phyloP scores from a whole-genome alignment of 2,888 invertebrate species.

The Andricus curvator region DNA sequence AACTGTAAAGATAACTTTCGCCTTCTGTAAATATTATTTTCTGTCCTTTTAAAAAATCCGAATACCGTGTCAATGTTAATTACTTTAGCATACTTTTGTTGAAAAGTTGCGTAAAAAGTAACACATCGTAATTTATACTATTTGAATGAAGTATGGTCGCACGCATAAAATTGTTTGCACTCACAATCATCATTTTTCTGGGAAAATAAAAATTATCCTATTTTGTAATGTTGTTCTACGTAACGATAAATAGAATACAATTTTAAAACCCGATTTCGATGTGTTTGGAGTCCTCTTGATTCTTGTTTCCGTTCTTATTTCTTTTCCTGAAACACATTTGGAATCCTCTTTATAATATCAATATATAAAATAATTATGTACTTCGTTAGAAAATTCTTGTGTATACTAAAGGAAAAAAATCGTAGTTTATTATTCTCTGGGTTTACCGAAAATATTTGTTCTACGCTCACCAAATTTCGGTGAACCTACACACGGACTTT shows the following conservation, averaged over 20 bases:
- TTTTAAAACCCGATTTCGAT: neutral
- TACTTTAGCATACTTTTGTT: slow-evolving; percentile 5
- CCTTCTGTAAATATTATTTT: neutral
- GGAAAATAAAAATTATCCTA: neutral
- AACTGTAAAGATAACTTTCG: neutral
- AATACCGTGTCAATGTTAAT: slow-evolving; percentile 7
- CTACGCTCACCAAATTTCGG: too few species aligned
- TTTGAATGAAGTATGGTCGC: slow-evolving; percentile 9
- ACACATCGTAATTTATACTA: slow-evolving; percentile 4
- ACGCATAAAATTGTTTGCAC: slow-evolving; percentile 15
- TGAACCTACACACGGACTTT: too few species aligned
- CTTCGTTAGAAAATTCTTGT: too few species aligned
- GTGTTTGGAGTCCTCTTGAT: too few species aligned
- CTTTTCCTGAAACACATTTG: too few species aligned
- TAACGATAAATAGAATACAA: neutral
- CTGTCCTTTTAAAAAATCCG: neutral
- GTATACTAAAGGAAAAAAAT: too few species aligned
- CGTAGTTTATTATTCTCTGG: too few species aligned
- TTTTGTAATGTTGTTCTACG: neutral
- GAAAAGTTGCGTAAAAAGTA: slow-evolving; percentile 15
- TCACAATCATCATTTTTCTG: slow-evolving; percentile 1
- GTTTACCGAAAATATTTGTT: too few species aligned
- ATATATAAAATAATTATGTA: too few species aligned
- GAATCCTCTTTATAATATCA: too few species aligned
- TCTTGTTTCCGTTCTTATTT: too few species aligned